Percentiles rank a stretch among this genome's conserved stretches.
phyloP scores from a whole-genome alignment of 1,140 invertebrate species.

The Ostrea denselamellosa region DNA sequence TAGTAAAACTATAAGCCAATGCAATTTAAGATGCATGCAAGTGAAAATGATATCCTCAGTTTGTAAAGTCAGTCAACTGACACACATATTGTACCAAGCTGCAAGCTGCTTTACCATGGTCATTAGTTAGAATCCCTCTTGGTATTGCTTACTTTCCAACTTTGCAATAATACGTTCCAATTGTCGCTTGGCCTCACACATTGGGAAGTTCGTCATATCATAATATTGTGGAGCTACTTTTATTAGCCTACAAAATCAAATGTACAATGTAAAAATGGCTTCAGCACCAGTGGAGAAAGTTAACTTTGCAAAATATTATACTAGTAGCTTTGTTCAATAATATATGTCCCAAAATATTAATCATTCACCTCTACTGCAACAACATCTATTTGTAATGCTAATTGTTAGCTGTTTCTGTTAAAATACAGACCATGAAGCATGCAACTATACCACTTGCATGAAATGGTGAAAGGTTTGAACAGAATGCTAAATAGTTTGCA shows the following conservation, averaged over 20 bases:
- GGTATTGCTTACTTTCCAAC: conserved; percentile 65
- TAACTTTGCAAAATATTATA: too few relatives aligned
- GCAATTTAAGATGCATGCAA: neutral
- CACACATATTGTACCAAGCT: neutral
- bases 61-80: neutral
- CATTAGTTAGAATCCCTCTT: conserved; percentile 52
- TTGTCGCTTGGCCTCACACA: conserved; percentile 96
- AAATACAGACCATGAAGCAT: too few relatives aligned
- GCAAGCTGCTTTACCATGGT: neutral
- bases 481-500: too few relatives aligned
- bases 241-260: conserved; percentile 87
- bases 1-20: neutral
- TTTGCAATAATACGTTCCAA: conserved; percentile 81
- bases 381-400: too few relatives aligned
- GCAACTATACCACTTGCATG: too few relatives aligned
- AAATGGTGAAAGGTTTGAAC: too few relatives aligned
- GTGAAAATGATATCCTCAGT: neutral
- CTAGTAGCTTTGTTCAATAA: too few relatives aligned
- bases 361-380: too few relatives aligned
- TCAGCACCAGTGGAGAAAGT: too few relatives aligned
- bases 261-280: too few relatives aligned
- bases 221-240: conserved; percentile 98
- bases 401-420: too few relatives aligned
- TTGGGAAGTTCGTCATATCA: conserved; percentile 97
- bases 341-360: too few relatives aligned